These are phyloP conservation scores for Batillaria attramentaria DNA, from an alignment of 1,140 invertebrate genomes.

Conservation along the genomic window DNA sequence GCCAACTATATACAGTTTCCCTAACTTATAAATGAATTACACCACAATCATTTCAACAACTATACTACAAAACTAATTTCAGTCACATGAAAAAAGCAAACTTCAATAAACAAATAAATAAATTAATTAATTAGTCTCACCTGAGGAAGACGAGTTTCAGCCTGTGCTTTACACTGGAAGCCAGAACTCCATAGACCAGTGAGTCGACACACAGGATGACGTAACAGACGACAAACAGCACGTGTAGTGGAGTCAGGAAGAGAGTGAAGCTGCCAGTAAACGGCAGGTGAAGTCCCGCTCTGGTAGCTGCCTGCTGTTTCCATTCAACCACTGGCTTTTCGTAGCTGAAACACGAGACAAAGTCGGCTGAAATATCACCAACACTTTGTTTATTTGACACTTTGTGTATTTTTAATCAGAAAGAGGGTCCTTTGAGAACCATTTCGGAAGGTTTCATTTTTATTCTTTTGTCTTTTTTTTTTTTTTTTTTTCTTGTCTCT, in stretches of 20 bases:
- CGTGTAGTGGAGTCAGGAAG: conserved; percentile 51
- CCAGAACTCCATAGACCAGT: conserved; percentile 44
- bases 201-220: conserved; percentile 41
- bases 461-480: too few relatives aligned
- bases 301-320: not conserved
- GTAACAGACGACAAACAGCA: conserved; percentile 48
- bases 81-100: not conserved
- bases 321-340: not conserved
- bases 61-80: too few relatives aligned
- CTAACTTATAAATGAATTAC: not conserved
- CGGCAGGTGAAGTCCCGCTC: conserved; percentile 12
- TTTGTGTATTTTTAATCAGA: too few relatives aligned
- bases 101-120: too few relatives aligned
- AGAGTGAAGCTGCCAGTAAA: conserved; percentile 43
- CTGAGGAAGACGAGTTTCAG: conserved; percentile 39
- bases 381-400: too few relatives aligned
- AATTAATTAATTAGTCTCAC: too few relatives aligned
- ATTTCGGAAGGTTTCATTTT: too few relatives aligned
- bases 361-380: not conserved
- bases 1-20: not conserved
- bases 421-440: too few relatives aligned
- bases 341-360: conserved; percentile 12
- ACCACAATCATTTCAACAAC: not conserved
- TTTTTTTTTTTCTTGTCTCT: too few relatives aligned
- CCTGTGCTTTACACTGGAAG: conserved; percentile 33